Percentiles rank a stretch among this genome's conserved stretches.
These are phyloP conservation scores for Bombycilla garrulus DNA, from an alignment of 2,113 vertebrate genomes.

Conservation along the genomic window DNA sequence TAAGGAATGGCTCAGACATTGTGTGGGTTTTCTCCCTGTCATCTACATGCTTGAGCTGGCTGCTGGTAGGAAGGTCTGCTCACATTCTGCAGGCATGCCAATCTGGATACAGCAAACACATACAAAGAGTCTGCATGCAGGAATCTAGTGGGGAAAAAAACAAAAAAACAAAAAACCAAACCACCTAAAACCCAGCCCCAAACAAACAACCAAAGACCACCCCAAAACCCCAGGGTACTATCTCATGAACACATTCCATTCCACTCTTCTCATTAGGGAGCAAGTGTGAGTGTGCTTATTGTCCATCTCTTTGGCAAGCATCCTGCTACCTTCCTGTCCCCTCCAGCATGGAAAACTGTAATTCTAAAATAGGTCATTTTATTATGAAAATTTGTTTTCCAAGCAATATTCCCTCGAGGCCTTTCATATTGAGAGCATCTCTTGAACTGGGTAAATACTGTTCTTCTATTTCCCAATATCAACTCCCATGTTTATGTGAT, in stretches of 20 bases:
- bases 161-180: neutral
- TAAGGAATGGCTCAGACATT: neutral
- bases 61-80: neutral
- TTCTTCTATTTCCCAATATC: neutral
- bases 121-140: neutral
- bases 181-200: neutral
- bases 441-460: neutral
- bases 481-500: neutral
- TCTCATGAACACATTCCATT: neutral
- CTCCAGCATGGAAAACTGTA: neutral
- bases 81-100: neutral
- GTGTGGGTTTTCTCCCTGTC: neutral
- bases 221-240: neutral
- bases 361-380: slow-evolving; percentile 37
- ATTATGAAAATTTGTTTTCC: slow-evolving; percentile 26
- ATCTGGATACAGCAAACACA: neutral
- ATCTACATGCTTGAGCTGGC: neutral
- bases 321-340: neutral
- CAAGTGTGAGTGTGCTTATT: neutral
- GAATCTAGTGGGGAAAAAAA: neutral
- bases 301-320: neutral
- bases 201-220: neutral
- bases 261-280: neutral
- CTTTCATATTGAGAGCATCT: neutral
- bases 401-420: slow-evolving; percentile 2